phyloP scores from a whole-genome alignment of 2,888 invertebrate species.

The Cheilosia grossa region DNA sequence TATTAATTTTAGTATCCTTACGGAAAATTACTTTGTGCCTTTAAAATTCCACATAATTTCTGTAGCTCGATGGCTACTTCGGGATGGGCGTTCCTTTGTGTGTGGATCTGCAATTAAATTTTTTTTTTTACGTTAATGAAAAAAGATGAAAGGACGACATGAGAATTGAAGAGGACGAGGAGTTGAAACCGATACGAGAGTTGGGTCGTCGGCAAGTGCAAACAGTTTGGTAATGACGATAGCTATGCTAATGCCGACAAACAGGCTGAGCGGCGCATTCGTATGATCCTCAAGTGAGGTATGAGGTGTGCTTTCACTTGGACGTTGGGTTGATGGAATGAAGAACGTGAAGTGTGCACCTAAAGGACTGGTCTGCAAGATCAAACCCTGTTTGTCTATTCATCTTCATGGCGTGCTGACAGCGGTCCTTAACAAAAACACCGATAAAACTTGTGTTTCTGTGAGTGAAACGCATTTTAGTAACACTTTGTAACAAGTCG shows the following conservation, averaged over 20 bases:
- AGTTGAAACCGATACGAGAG: conserved; percentile 7
- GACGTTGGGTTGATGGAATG: no score
- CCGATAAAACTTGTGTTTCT: no score
- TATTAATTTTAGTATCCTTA: conserved; percentile 54
- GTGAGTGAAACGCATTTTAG: no score
- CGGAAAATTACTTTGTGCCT: conserved; percentile 35
- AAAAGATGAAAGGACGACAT: not conserved
- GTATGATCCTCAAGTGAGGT: no score
- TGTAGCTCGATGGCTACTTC: conserved; percentile 23
- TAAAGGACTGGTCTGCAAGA: no score
- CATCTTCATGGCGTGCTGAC: no score
- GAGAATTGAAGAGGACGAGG: not conserved
- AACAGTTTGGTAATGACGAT: conserved; percentile 6
- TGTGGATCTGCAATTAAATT: not conserved
- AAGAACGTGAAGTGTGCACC: no score
- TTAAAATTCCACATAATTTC: conserved; percentile 55
- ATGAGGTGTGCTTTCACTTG: no score
- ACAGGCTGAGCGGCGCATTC: not conserved
- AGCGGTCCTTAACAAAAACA: no score
- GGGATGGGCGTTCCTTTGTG: not conserved
- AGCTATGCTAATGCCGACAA: not conserved
- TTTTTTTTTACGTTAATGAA: conserved; percentile 26
- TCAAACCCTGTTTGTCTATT: no score
- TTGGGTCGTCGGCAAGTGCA: not conserved
- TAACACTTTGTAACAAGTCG: no score